phyloP scores from a whole-genome alignment of 2,888 invertebrate genomes.

The Caenorhabditis afra region DNA sequence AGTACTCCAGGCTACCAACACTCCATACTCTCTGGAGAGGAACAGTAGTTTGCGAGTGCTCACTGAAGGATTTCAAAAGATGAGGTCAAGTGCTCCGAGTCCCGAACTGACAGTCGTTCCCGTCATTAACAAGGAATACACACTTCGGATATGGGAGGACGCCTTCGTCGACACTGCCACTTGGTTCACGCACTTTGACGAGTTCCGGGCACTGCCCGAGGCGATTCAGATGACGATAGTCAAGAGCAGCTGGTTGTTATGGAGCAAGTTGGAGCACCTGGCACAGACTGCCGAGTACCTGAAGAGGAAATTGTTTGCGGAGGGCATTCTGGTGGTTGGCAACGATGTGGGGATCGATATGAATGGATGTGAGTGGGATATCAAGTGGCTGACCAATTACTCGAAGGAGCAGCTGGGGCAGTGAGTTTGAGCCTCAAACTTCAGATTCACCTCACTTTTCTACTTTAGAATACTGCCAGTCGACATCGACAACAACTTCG shows the following conservation, averaged over 20 bases:
- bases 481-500: conserved; percentile 8
- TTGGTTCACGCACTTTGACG: conserved; percentile 5
- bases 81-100: neutral
- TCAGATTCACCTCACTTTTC: too few species aligned
- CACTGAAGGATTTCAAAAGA: neutral
- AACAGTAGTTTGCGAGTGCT: too few species aligned
- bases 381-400: conserved; percentile 14
- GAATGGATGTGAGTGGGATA: conserved; percentile 5
- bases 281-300: conserved; percentile 6
- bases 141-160: neutral
- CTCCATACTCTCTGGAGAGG: too few species aligned
- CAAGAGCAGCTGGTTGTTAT: neutral
- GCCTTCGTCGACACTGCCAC: conserved; percentile 8
- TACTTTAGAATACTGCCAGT: conserved; percentile 3
- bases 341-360: neutral
- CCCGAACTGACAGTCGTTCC: neutral
- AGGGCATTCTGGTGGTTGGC: neutral
- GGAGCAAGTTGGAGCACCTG: conserved; percentile 9
- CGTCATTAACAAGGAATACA: neutral
- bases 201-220: neutral
- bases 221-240: conserved; percentile 2
- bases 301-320: neutral
- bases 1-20: too few species aligned
- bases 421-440: too few species aligned
- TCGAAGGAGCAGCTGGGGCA: conserved; percentile 10